Evolutionary conservation across 2,797 vertebrate genomes (phyloP), one percentile per base, ranked within the genome.

Genomic region (Siniperca undulata): DNA sequence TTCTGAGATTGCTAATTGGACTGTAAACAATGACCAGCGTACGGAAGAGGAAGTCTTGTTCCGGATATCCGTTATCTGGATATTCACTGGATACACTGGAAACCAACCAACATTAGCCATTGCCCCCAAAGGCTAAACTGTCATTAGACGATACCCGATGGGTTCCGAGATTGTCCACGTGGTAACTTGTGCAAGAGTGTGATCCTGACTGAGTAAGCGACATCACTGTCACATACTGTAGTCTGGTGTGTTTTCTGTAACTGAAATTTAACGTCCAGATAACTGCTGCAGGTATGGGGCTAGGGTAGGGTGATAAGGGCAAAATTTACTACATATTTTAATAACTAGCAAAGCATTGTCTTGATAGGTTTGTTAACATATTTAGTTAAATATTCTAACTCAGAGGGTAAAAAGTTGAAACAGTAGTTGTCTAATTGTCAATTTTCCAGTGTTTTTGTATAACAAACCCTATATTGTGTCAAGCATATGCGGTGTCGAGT

Each of bases 111-210:
- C 30, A 30, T 30, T 30, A 2, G 30, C 30, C 30, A 30, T 30
- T 30, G 30, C 30, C 30, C 30, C 30, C 30, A 30, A 30, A 30
- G 30, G 30, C 30, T 30, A 30, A 30, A 30, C 30, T 30, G 27
- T 27, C 27, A 27, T 27, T 27, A 27, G 27, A 27, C 27, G 27
- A 27, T 27, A 27, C 27, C 2, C 27, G 27, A 27, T 27, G 27
- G 27, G 27, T 27, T 27, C 27, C 27, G 27, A 27, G 27, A 27
- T 27, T 27, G 27, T 27, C 27, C 27, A 27, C 27, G 76, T 68
- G 64, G 34, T 13, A 59, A 20, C n/a, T 40, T 56, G 72, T 74
- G 59, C 24, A 67, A 40, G 16, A 59, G 16, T 58, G 61, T 46
- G 71, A 70, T 48, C 44, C 24, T 70, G 56, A 69, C 36, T 7